Percentiles rank a stretch among this genome's conserved stretches.
Conservation (phyloP, 2,113 vertebrate genomes). For the Talpa occidentalis region DNA sequence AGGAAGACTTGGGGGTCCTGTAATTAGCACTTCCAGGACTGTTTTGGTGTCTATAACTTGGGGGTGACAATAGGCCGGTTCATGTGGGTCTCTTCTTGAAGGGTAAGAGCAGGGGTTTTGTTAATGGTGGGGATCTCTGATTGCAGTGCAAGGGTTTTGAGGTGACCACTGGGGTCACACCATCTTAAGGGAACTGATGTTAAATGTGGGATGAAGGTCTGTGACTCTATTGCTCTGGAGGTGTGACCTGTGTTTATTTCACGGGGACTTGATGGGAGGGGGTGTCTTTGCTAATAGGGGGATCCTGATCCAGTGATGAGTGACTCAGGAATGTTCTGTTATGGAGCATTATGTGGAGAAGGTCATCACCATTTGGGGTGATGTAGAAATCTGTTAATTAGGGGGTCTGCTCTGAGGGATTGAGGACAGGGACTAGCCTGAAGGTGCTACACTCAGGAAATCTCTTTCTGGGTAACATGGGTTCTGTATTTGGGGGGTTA, state of each 20-base stretch:
- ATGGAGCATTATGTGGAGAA: conserved; percentile 42
- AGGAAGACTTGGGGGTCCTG: conserved; percentile 77
- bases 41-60: conserved; percentile 74
- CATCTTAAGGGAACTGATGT: conserved; percentile 53
- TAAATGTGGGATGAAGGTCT: conserved; percentile 25
- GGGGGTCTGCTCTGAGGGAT: conserved; percentile 46
- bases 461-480: conserved; percentile 69
- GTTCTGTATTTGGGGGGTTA: conserved; percentile 66
- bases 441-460: conserved; percentile 79
- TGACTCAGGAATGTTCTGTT: conserved; percentile 54
- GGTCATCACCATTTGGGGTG: conserved; percentile 53
- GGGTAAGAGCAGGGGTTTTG: conserved; percentile 20
- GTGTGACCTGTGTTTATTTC: conserved; percentile 60
- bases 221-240: conserved; percentile 47
- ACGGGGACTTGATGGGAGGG: background rate
- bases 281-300: conserved; percentile 45
- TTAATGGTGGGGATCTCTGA: conserved; percentile 58
- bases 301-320: conserved; percentile 41
- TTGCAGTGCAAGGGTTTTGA: background rate
- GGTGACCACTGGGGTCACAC: conserved; percentile 50
- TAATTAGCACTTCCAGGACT: conserved; percentile 77
- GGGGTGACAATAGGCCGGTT: conserved; percentile 42
- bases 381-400: conserved; percentile 62
- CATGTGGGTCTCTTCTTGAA: conserved; percentile 62
- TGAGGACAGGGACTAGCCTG: conserved; percentile 67